Evolutionary conservation across 2,888 invertebrate species (phyloP).

Genomic region (Synergus japonicus): DNA sequence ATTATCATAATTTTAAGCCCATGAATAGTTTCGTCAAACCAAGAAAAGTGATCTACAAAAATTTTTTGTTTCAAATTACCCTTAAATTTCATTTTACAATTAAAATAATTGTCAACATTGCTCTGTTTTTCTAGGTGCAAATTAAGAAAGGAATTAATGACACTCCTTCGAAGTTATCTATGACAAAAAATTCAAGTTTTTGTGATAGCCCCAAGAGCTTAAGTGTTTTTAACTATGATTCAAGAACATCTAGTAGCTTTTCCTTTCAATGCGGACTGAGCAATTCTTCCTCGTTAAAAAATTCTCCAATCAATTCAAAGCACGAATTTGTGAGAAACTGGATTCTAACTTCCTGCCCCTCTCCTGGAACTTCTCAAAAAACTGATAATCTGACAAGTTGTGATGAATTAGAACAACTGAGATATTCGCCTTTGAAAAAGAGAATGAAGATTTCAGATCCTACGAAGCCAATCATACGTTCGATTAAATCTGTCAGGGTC

Average conservation of each 20-base stretch:
- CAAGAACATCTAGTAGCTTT: background rate
- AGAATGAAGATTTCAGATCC: background rate
- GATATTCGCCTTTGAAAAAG: background rate
- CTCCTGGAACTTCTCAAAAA: background rate
- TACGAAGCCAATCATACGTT: constrained; percentile 8
- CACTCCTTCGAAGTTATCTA: background rate
- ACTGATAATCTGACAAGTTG: background rate
- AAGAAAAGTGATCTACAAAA: background rate
- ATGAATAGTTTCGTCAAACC: background rate
- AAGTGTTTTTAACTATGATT: background rate
- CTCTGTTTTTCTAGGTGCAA: background rate
- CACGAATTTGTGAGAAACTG: background rate
- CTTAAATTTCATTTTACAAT: background rate
- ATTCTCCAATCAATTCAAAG: background rate
- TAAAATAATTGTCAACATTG: background rate
- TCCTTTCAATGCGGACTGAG: constrained; percentile 4
- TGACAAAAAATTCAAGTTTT: background rate
- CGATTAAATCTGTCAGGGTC: background rate
- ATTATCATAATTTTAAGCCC: background rate
- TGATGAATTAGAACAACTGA: constrained; percentile 41
- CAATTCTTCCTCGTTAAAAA: background rate
- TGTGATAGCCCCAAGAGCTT: background rate
- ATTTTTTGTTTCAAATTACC: background rate
- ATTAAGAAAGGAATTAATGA: background rate
- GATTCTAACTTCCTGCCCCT: constrained; percentile 8